Conservation (phyloP, 2,113 vertebrate genomes). For the Miniopterus natalensis region DNA sequence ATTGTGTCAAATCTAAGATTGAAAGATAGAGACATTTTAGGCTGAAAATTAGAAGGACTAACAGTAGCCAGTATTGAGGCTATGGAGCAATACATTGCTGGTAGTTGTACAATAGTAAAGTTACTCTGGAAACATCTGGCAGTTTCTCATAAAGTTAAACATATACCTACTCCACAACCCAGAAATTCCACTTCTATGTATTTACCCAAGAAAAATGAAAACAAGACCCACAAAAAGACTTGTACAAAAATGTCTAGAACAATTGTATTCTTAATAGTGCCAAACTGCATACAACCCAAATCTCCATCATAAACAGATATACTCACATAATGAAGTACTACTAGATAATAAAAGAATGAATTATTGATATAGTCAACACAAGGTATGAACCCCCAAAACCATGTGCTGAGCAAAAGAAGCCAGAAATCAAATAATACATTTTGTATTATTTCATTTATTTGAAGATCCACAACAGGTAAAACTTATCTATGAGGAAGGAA, state of each 20-base stretch:
- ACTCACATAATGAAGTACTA: neutral
- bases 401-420: neutral
- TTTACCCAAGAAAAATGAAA: neutral
- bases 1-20: neutral
- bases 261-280: neutral
- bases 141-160: neutral
- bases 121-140: neutral
- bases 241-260: neutral
- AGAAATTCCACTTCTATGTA: slow-evolving; percentile 27
- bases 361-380: neutral
- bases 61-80: neutral
- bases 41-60: neutral
- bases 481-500: neutral
- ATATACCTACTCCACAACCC: neutral
- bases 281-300: neutral
- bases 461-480: neutral
- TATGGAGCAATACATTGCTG: neutral
- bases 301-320: neutral
- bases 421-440: neutral
- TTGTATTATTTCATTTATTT: neutral
- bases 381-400: neutral
- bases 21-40: neutral
- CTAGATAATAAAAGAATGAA: neutral
- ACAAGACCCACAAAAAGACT: neutral
- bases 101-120: neutral